Base-by-base conservation (phyloP, 2,113 vertebrate genomes). In the Sapayoa aenigma region DNA sequence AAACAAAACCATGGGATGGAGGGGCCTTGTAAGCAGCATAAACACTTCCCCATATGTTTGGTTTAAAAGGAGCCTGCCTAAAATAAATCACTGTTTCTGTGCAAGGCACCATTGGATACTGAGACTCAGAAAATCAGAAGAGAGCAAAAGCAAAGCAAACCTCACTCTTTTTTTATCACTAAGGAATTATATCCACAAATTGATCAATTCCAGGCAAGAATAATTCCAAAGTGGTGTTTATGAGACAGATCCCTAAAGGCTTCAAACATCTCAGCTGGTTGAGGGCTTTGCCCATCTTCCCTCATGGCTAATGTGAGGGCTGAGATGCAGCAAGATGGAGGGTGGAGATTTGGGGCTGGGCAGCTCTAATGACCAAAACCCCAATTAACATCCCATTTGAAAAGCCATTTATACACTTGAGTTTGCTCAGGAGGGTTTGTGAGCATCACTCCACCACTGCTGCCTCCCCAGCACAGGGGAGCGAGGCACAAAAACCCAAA, bases 101-200 rank as follows among this genome's bases (percentile, higher is more conserved):
- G 50, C 9, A 17, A 49, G 5, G 21, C 42, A 55, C 44, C 8
- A 3, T 59, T 77, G 0, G 0, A 44, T 22, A 22, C 0, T 1
- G 60, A 86, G 59, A 47, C 35, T 60, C 41, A 8, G 21, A 49
- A 79, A 59, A 53, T 16, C 0, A 23, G 25, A 58, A 88, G 27
- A 3, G 2, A 12, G 49, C 12, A 42, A 31, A 69, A 80, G 31
- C 33, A 63, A 90, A 71, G 63, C 41, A 73, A 84, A 85, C 42
- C 23, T 92, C 41, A 21, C 47, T 19, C 10, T 22, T 37, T 89
- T 5, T 13, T 17, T 41, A 58, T 11, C 31, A 9, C n/a, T 56
- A 52, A 30, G 20, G 15, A 93, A 56, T 37, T 35, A 17, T 31
- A 52, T 20, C 6, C 21, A 53, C 58, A 50, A n/a, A 39, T 46